Evolutionary conservation across 2,888 invertebrate genomes (phyloP).

Genomic region (Acronicta leporina): DNA sequence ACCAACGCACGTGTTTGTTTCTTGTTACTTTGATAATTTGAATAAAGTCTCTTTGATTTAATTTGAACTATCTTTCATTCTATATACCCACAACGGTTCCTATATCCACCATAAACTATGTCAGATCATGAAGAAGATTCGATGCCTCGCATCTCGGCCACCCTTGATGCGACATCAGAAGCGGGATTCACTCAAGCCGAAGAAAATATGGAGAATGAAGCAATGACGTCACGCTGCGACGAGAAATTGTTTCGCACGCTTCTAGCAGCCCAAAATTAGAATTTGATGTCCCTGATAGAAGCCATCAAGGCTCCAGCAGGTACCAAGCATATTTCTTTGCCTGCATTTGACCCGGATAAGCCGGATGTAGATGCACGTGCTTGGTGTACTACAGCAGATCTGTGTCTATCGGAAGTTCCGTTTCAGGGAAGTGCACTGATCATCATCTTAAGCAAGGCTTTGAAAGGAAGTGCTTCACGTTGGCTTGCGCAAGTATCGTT

Average conservation of each 20-base stretch:
- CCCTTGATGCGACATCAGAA: no score
- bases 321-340: conserved; percentile 7
- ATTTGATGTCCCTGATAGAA: conserved; percentile 6
- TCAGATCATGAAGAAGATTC: no score
- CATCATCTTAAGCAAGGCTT: conserved; percentile 3
- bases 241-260: not conserved
- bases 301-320: conserved; percentile 1
- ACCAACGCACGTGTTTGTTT: no score
- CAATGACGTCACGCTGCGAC: no score
- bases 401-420: conserved; percentile 1
- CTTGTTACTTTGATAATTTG: no score
- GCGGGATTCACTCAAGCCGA: no score
- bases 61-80: no score
- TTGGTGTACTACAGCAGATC: conserved; percentile 5
- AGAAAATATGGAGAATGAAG: no score
- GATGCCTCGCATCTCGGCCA: no score
- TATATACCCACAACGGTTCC: no score
- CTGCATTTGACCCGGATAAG: conserved; percentile 5
- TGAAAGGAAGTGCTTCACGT: not conserved
- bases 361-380: conserved; percentile 7
- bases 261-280: not conserved
- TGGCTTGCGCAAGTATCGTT: conserved; percentile 8
- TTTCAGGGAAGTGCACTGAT: not conserved
- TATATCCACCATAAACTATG: no score
- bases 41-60: no score